Evolutionary conservation across 1,140 invertebrate species (phyloP).

Genomic region (Lucilia sericata): DNA sequence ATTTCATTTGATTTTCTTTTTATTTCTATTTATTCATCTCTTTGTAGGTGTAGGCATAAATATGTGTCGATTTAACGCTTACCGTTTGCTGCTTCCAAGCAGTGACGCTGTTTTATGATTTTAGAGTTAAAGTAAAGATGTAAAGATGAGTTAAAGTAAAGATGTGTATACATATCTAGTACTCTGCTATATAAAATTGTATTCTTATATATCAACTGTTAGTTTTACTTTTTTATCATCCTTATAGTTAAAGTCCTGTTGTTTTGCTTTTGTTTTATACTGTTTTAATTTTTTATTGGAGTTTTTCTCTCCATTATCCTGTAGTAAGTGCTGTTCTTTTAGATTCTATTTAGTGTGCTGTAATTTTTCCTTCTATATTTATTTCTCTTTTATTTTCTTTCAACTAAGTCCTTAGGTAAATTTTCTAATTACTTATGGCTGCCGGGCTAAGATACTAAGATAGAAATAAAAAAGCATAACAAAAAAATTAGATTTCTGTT

Average conservation of each 20-base stretch:
- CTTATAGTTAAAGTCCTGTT: not conserved
- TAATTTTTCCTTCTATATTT: not conserved
- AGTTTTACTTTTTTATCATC: not conserved
- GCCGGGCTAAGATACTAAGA: not conserved
- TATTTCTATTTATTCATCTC: not conserved
- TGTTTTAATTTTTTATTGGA: not conserved
- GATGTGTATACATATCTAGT: no score
- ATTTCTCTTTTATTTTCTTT: slow-evolving; percentile 5
- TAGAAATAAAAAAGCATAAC: not conserved
- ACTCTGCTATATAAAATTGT: not conserved
- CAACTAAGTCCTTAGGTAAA: slow-evolving; percentile 41
- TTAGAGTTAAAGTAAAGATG: no score
- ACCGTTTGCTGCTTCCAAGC: not conserved
- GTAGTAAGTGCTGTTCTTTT: not conserved
- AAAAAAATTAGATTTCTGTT: not conserved
- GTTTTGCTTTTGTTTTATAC: not conserved
- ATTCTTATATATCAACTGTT: not conserved
- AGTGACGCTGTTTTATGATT: not conserved
- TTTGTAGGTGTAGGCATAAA: not conserved
- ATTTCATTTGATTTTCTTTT: not conserved
- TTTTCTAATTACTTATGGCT: slow-evolving; percentile 36
- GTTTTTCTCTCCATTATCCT: not conserved
- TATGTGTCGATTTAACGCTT: not conserved
- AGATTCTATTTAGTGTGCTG: slow-evolving; percentile 13
- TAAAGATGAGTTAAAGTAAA: no score